Base-by-base conservation (phyloP, 1,140 invertebrate species). In the Penaeus japonicus region DNA sequence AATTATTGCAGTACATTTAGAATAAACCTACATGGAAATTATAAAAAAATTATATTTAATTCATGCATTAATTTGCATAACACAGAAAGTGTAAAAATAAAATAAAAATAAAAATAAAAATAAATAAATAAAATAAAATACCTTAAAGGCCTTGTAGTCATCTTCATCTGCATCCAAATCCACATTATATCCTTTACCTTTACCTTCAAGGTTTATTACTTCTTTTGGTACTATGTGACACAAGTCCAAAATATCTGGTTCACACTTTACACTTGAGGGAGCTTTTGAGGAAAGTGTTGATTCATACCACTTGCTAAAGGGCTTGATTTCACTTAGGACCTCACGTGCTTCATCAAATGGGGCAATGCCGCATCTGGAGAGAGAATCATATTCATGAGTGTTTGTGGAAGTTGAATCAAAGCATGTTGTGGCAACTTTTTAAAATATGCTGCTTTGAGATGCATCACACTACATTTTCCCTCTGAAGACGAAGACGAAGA, bases 291-390 rank as follows among this genome's bases (percentile, higher is more conserved):
- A 65, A 20, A 35, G 18, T 62, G 81, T 55, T 20, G 15, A 47
- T 27, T 70, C 47, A 57, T 55, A 75, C 85, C 85, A 87, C 20
- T 82, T 70, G 65, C 85, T 87, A 24, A 87, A 73, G 20, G 85
- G 85, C 62, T 87, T 87, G 35, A 87, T 27, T 53, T 87, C 85
- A 73, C 79, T 82, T 62, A 92, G 88, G 0, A 92, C 92, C 80
- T 87, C 90, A 27, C 91, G 77, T 0, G 92, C 92, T 86, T 89
- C 85, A 53, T 91, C 91, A 91, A 92, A 92, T 24, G 92, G 92
- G 54, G 90, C 90, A 62, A 92, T 90, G 32, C 90, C 90, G 7
- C 81, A 85, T 65, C 92, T 91, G 84, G 10, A 90, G 62, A 47
- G 15, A 47, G 1, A 12, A 47, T 0, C 0, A 47, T 47, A 47